Percentiles rank a stretch among this genome's conserved stretches.
These are phyloP conservation scores for Pissodes strobi DNA, from an alignment of 1,140 invertebrate genomes.

Conservation along the genomic window DNA sequence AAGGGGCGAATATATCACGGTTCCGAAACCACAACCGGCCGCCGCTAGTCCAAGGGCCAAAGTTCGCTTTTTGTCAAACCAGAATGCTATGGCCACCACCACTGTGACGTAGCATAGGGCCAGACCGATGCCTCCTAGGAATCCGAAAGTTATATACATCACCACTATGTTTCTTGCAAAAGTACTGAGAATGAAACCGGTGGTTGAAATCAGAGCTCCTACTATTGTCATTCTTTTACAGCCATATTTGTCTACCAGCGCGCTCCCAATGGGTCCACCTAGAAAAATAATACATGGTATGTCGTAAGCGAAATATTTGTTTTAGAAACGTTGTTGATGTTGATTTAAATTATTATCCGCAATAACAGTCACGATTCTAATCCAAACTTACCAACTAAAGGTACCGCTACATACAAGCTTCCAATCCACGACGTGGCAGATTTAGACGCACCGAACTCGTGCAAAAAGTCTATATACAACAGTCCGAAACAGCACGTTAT, in stretches of 20 bases:
- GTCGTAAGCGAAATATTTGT: neutral
- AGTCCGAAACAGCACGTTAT: slow-evolving; percentile 92
- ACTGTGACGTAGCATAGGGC: slow-evolving; percentile 88
- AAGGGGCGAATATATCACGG: slow-evolving; percentile 84
- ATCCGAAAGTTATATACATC: slow-evolving; percentile 84
- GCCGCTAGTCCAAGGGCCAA: slow-evolving; percentile 91
- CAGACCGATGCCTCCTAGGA: slow-evolving; percentile 82
- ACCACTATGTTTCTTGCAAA: slow-evolving; percentile 72
- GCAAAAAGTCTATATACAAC: slow-evolving; percentile 84
- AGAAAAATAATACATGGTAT: neutral
- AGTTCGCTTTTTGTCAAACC: slow-evolving; percentile 91
- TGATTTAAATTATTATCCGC: no score
- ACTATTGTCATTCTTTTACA: slow-evolving; percentile 82
- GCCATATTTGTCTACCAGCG: slow-evolving; percentile 85
- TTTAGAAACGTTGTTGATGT: no score
- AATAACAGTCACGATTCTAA: no score
- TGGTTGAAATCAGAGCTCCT: slow-evolving; percentile 74
- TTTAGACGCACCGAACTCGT: slow-evolving; percentile 80
- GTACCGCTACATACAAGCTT: slow-evolving; percentile 85
- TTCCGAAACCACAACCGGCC: slow-evolving; percentile 84
- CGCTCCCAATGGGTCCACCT: slow-evolving; percentile 83
- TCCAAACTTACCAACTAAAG: slow-evolving; percentile 61
- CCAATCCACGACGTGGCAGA: slow-evolving; percentile 87
- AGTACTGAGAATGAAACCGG: slow-evolving; percentile 79
- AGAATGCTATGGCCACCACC: slow-evolving; percentile 91